Evolutionary conservation across 2,113 vertebrate species (phyloP).

Genomic region (Menidia beryllina): DNA sequence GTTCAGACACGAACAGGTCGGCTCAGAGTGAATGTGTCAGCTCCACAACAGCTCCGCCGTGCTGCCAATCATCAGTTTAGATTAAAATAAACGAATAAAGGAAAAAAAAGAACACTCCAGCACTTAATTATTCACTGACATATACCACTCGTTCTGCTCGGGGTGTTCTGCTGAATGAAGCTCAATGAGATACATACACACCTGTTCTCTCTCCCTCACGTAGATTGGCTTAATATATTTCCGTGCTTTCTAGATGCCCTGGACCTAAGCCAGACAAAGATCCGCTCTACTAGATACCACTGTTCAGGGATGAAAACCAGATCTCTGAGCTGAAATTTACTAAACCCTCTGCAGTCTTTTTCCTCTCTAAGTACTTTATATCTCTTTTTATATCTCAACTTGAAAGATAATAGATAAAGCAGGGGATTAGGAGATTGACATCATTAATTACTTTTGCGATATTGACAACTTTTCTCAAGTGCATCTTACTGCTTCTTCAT

Average conservation of each 20-base stretch:
- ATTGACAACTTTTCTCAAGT: neutral
- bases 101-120: neutral
- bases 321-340: slow-evolving; percentile 14
- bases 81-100: slow-evolving; percentile 37
- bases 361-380: neutral
- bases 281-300: slow-evolving; percentile 3
- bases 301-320: slow-evolving; percentile 13
- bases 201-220: slow-evolving; percentile 6
- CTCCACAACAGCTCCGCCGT: neutral
- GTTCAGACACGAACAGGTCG: neutral
- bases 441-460: neutral
- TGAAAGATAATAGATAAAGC: neutral
- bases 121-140: slow-evolving; percentile 68
- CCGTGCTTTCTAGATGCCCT: neutral
- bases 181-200: slow-evolving; percentile 35
- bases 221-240: slow-evolving; percentile 12
- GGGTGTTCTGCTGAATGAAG: slow-evolving; percentile 35
- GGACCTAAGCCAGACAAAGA: slow-evolving; percentile 22
- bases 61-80: neutral
- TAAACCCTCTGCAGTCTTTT: slow-evolving; percentile 8
- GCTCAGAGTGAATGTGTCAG: neutral
- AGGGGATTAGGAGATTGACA: neutral
- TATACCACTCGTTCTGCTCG: slow-evolving; percentile 49
- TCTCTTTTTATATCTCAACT: neutral
- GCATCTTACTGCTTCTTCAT: neutral